Evolutionary conservation across 2,888 invertebrate genomes (phyloP).

Genomic region (Chloroclysta siterata): DNA sequence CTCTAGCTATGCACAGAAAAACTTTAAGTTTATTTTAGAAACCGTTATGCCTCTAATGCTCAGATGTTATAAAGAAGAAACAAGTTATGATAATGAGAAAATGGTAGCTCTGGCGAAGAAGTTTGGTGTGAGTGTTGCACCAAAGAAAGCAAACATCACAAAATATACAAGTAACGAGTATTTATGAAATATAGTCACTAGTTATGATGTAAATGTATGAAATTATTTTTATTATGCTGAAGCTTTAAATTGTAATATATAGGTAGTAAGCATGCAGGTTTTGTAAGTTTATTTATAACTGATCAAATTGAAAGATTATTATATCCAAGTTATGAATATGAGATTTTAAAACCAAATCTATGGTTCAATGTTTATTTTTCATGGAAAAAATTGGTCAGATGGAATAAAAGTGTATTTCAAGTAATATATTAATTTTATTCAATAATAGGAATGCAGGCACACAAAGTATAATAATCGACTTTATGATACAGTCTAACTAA

Average conservation of each 20-base stretch:
- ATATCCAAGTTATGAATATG: conserved; percentile 81
- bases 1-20: conserved; percentile 83
- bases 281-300: conserved; percentile 81
- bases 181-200: conserved; percentile 78
- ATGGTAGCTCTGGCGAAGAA: conserved; percentile 81
- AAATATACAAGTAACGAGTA: conserved; percentile 89
- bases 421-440: conserved; percentile 42
- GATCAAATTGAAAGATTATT: conserved; percentile 81
- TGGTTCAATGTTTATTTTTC: conserved; percentile 67
- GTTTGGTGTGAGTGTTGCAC: conserved; percentile 81
- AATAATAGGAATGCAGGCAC: conserved; percentile 2
- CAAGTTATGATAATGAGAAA: conserved; percentile 85
- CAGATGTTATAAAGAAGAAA: conserved; percentile 85
- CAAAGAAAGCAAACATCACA: conserved; percentile 86
- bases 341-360: conserved; percentile 77
- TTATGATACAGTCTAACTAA: too few species aligned
- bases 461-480: too few species aligned
- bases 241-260: conserved; percentile 84
- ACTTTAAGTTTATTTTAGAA: conserved; percentile 89
- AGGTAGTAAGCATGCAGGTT: conserved; percentile 81
- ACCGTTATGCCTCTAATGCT: conserved; percentile 87
- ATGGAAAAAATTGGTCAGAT: conserved; percentile 52
- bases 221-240: conserved; percentile 81
- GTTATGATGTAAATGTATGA: conserved; percentile 61
- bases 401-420: conserved; percentile 59